phyloP scores from a whole-genome alignment of 1,140 invertebrate species.

The Trichogramma pretiosum region DNA sequence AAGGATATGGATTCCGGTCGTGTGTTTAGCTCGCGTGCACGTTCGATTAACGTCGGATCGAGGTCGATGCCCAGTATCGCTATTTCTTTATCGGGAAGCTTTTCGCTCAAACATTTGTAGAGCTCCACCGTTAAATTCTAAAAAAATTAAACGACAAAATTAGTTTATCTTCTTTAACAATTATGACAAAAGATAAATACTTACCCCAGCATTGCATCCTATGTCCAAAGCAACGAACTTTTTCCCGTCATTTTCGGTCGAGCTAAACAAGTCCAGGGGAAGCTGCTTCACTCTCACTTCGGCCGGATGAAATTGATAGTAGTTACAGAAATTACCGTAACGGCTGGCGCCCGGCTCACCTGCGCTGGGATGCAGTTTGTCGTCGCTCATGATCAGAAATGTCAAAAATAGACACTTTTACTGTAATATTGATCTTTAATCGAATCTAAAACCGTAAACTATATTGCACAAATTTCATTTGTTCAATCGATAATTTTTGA shows the following conservation, averaged over 20 bases:
- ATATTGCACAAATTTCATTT: no score
- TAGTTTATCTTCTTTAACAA: no score
- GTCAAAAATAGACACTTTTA: no score
- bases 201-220: conserved; percentile 69
- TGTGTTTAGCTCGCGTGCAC: conserved; percentile 50
- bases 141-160: not conserved
- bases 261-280: conserved; percentile 49
- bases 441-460: no score
- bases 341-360: conserved; percentile 64
- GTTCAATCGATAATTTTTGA: no score
- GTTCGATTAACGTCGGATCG: conserved; percentile 58
- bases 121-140: conserved; percentile 45
- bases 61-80: conserved; percentile 65
- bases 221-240: conserved; percentile 59
- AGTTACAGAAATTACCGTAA: conserved; percentile 78
- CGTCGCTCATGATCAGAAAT: no score
- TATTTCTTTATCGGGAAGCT: conserved; percentile 37
- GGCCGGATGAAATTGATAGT: conserved; percentile 70
- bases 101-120: conserved; percentile 45
- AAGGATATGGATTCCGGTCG: conserved; percentile 45
- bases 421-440: no score
- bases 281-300: conserved; percentile 56
- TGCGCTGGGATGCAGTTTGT: no score
- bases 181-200: no score
- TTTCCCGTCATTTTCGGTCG: conserved; percentile 30